Base-by-base conservation (phyloP, 2,888 invertebrate genomes). In the Andrena camellia region DNA sequence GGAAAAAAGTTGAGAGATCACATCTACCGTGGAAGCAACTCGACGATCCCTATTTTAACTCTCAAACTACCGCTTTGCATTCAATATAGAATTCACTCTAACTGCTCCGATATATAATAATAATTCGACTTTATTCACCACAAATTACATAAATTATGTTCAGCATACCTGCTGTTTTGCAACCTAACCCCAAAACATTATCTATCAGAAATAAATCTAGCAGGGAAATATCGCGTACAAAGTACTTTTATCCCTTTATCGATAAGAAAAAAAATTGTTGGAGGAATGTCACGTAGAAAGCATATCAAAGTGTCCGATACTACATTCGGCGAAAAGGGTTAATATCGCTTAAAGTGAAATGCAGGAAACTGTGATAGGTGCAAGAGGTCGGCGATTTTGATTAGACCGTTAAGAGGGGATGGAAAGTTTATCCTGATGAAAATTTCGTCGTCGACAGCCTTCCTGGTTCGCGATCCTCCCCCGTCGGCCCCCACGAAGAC, bases 401-500 rank as follows among this genome's bases (percentile, higher is more conserved):
- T 23, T 1, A 7, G 8, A 5, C n/a, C 35, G 23, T 60, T 20
- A 26, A 50, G 26, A 48, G 6, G 13, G 42, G 29, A n/a, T 26
- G 23, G 60, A 64, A 69, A 78, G 69, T 69, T 57, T 63, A 17
- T 33, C 54, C 17, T 0, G 70, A 57, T 57, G 23, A 57, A 77
- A 69, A 69, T 79, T 69, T 69, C 26, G 26, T 50, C 26, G 20
- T 7, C 48, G 77, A 69, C 69, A 77, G 69, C 69, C 78, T 59
- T 0, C 20, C 42, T 57, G 42, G 1, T 23, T 35, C 13, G 59
- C 57, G 76, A 31, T 64, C 57, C n/a, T 23, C 35, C n/a, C n/a
- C 20, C 2, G 10, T 13, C 13, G 13, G 26, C 1, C 10, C 48
- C 13, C 8, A 13, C 8, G 10, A n/a, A 10, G 29, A 23, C 50